phyloP scores from a whole-genome alignment of 2,888 invertebrate genomes.

The Bellardia bayeri region DNA sequence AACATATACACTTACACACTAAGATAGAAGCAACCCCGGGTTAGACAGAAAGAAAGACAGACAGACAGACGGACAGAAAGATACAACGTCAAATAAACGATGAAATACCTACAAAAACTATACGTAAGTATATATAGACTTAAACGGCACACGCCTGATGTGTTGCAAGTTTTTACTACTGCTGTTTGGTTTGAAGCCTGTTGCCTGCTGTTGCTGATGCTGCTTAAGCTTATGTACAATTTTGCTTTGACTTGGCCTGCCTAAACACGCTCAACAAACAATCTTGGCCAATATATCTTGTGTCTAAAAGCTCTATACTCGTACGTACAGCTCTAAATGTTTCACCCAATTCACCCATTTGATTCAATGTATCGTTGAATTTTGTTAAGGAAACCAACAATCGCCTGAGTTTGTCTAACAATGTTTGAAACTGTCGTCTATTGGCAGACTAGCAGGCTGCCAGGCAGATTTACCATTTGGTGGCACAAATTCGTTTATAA shows the following conservation, averaged over 20 bases:
- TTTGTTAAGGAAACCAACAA: neutral
- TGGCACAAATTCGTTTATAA: neutral
- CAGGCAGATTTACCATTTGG: slow-evolving; percentile 45
- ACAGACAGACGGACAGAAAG: slow-evolving; percentile 27
- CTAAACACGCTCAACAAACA: slow-evolving; percentile 65
- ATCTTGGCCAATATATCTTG: slow-evolving; percentile 68
- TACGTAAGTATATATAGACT: neutral
- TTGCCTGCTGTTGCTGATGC: slow-evolving; percentile 25
- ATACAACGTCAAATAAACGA: slow-evolving; percentile 23
- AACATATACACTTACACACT: slow-evolving; percentile 4
- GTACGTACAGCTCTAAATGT: slow-evolving; percentile 74
- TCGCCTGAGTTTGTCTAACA: slow-evolving; percentile 41
- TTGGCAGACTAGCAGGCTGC: slow-evolving; percentile 33
- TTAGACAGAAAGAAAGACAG: neutral
- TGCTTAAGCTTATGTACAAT: slow-evolving; percentile 48
- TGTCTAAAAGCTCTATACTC: slow-evolving; percentile 33
- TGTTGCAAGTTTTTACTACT: slow-evolving; percentile 48
- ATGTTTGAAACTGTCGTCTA: slow-evolving; percentile 49
- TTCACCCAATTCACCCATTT: slow-evolving; percentile 66
- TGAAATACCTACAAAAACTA: neutral
- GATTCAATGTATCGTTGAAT: slow-evolving; percentile 17
- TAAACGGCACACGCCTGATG: slow-evolving; percentile 72
- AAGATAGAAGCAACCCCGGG: neutral
- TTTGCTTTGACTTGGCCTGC: slow-evolving; percentile 68
- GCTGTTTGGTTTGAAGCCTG: slow-evolving; percentile 23